These are phyloP conservation scores for Drosophila villosipedis DNA, from an alignment of 2,888 invertebrate genomes.

Conservation along the genomic window DNA sequence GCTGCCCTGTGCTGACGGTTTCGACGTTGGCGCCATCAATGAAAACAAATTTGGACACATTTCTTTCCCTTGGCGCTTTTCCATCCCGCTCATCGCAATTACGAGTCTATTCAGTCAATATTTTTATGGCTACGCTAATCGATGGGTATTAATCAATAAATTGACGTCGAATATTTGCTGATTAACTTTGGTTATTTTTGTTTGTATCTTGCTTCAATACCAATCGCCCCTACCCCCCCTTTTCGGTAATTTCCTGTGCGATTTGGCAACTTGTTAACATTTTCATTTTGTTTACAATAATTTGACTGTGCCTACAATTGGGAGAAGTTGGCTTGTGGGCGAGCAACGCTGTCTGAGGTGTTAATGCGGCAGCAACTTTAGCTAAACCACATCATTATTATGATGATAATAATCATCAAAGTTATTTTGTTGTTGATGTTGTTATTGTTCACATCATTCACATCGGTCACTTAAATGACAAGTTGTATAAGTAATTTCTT, in stretches of 20 bases:
- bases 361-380: constrained; percentile 52
- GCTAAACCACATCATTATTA: constrained; percentile 25
- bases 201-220: constrained; percentile 6
- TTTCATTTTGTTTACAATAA: constrained; percentile 60
- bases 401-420: constrained; percentile 17
- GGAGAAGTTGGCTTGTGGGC: constrained; percentile 41
- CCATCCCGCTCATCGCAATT: not conserved
- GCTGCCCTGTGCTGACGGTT: constrained; percentile 17
- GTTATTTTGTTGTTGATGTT: not conserved
- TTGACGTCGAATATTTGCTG: constrained; percentile 69
- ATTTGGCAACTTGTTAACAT: constrained; percentile 49
- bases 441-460: constrained; percentile 49
- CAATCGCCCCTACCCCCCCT: no score
- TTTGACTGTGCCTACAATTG: constrained; percentile 33
- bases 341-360: constrained; percentile 40
- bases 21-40: constrained; percentile 39
- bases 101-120: constrained; percentile 31
- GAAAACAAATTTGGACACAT: constrained; percentile 49
- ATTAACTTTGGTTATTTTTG: constrained; percentile 71
- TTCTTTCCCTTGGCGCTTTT: not conserved
- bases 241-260: constrained; percentile 25
- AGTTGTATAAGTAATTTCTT: constrained; percentile 54
- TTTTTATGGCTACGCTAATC: constrained; percentile 61
- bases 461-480: constrained; percentile 55
- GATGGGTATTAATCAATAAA: constrained; percentile 78